These are phyloP conservation scores for Anaspis maculata DNA, from an alignment of 2,888 invertebrate genomes.

Conservation along the genomic window DNA sequence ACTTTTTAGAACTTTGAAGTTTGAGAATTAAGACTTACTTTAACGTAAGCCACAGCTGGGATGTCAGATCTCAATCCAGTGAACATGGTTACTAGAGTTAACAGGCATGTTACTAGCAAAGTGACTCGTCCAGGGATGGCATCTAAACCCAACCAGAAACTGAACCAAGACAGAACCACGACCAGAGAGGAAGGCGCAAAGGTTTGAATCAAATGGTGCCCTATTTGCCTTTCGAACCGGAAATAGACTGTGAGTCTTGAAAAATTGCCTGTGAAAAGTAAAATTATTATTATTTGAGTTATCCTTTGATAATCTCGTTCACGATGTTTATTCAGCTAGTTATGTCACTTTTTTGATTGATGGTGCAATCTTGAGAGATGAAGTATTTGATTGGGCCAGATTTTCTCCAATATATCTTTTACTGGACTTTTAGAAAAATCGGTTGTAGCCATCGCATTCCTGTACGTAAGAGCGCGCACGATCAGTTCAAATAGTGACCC, in stretches of 20 bases:
- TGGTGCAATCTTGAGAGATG: too few relatives aligned
- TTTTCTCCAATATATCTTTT: too few relatives aligned
- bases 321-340: too few relatives aligned
- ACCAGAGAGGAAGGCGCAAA: conserved; percentile 77
- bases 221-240: conserved; percentile 74
- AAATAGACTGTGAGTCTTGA: conserved; percentile 71
- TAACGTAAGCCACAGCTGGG: conserved; percentile 80
- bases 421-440: too few relatives aligned
- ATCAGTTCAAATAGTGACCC: too few relatives aligned
- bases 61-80: conserved; percentile 73
- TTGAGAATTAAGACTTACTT: conserved; percentile 59
- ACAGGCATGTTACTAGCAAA: conserved; percentile 72
- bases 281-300: not conserved
- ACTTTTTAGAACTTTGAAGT: not conserved
- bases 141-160: conserved; percentile 78
- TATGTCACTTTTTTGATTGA: too few relatives aligned
- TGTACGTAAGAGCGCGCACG: too few relatives aligned
- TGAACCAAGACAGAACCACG: conserved; percentile 80
- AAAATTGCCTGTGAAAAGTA: conserved; percentile 54
- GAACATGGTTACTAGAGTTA: conserved; percentile 80
- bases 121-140: conserved; percentile 78
- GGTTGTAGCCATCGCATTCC: too few relatives aligned
- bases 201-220: conserved; percentile 77
- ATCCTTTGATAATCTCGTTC: too few relatives aligned
- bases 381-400: too few relatives aligned